Base-by-base conservation (phyloP, 2,113 vertebrate genomes). In the Megaleporinus macrocephalus region DNA sequence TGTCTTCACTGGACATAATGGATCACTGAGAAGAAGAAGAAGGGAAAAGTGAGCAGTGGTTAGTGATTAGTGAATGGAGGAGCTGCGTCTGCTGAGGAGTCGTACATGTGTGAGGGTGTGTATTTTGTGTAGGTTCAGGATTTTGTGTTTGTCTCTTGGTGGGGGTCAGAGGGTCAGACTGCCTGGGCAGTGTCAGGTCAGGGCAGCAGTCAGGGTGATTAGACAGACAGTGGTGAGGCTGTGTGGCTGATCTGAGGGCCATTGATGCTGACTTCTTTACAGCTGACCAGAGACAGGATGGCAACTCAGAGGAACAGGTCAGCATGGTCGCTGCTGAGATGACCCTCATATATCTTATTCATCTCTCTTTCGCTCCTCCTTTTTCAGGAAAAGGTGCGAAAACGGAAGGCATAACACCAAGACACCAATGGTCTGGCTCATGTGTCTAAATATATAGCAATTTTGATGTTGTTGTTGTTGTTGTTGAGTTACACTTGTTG, bases 161-260 rank as follows among this genome's bases (percentile, higher is more conserved):
- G n/a, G 27, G 20, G 29, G 15, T 24, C 82, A 82, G 59, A 83
- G 20, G 29, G 15, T 24, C 82, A 83, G 59, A 83, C 88, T 89
- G 78, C 24, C 82, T 90, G 88, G 88, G 82, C 84, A 86, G 79
- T 70, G 81, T 33, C 22, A 87, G 90, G 89, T 89, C 89, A 86
- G 76, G 26, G 86, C 86, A 84, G 72, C 82, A 47, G 29, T 30
- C 84, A 73, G 75, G 80, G 87, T 87, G 82, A 92, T 93, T 92
- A 92, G 87, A 86, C 66, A 62, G 85, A 91, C 88, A 92, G 81
- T 84, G 88, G 86, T 86, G 84, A 80, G 85, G 83, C 88, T 93
- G 86, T 91, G 86, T 36, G 80, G 82, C 84, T 81, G 79, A 89
- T 84, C 55, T 86, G 76, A 80, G 84, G 57, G 79, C 76, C 70